phyloP scores from a whole-genome alignment of 2,113 vertebrate species.

The Sorex araneus region DNA sequence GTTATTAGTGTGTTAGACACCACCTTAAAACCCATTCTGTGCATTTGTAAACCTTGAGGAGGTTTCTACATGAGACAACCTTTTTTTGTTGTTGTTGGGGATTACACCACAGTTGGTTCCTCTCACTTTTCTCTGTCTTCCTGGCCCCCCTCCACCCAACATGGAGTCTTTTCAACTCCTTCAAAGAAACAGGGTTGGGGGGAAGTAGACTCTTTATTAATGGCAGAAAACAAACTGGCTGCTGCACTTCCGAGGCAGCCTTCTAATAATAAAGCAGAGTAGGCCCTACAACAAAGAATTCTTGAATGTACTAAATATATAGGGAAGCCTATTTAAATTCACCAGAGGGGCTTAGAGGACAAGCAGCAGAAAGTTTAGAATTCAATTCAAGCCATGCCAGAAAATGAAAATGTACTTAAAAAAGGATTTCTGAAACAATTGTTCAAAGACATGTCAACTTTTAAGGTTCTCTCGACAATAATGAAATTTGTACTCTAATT shows the following conservation, averaged over 20 bases:
- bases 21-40: slow-evolving; percentile 85
- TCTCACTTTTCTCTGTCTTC: slow-evolving; percentile 86
- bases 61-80: slow-evolving; percentile 88
- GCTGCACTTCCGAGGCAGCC: slow-evolving; percentile 90
- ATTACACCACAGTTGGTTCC: slow-evolving; percentile 88
- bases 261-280: slow-evolving; percentile 89
- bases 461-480: slow-evolving; percentile 78
- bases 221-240: slow-evolving; percentile 91
- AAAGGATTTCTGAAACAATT: slow-evolving; percentile 87
- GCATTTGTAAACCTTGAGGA: slow-evolving; percentile 86
- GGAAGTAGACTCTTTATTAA: slow-evolving; percentile 90
- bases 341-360: slow-evolving; percentile 88
- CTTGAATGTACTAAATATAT: slow-evolving; percentile 90
- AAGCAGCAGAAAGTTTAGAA: slow-evolving; percentile 89
- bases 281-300: slow-evolving; percentile 90
- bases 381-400: slow-evolving; percentile 87
- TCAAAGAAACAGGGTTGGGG: slow-evolving; percentile 87
- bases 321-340: slow-evolving; percentile 90
- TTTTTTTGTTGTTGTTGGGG: slow-evolving; percentile 84
- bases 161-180: slow-evolving; percentile 90
- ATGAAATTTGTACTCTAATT: slow-evolving; percentile 76
- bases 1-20: slow-evolving; percentile 72
- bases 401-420: slow-evolving; percentile 88
- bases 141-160: slow-evolving; percentile 85
- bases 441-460: slow-evolving; percentile 86